phyloP scores from a whole-genome alignment of 2,113 vertebrate species.

The Campylomormyrus tamandua region DNA sequence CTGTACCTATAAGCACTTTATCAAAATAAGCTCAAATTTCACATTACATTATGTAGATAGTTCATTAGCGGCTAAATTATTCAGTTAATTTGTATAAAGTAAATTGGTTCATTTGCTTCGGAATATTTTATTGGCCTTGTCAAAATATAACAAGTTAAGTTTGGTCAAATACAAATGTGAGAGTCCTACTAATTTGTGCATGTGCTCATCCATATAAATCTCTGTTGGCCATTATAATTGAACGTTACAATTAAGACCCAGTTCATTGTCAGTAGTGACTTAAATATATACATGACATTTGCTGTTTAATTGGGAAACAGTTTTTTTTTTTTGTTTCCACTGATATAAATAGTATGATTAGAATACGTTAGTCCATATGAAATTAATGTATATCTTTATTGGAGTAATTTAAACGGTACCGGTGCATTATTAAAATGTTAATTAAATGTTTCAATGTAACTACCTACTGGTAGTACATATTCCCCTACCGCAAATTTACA shows the following conservation, averaged over 20 bases:
- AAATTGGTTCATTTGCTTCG: constrained; percentile 49
- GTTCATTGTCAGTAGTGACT: constrained; percentile 61
- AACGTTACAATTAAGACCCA: constrained; percentile 60
- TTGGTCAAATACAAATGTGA: constrained; percentile 55
- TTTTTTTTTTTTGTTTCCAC: constrained; percentile 35
- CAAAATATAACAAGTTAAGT: constrained; percentile 57
- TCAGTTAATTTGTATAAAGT: constrained; percentile 56
- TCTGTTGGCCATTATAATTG: constrained; percentile 50
- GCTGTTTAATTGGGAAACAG: constrained; percentile 54
- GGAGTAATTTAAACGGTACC: constrained; percentile 42
- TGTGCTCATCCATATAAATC: constrained; percentile 47
- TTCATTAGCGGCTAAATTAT: constrained; percentile 55
- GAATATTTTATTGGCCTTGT: constrained; percentile 59
- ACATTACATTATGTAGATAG: constrained; percentile 40
- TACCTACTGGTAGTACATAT: constrained; percentile 27
- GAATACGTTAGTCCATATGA: constrained; percentile 45
- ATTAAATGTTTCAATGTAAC: constrained; percentile 55
- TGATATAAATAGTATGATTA: constrained; percentile 43
- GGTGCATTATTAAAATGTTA: constrained; percentile 60
- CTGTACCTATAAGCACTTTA: constrained; percentile 50
- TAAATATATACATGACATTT: constrained; percentile 59
- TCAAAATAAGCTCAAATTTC: constrained; percentile 34
- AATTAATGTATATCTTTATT: constrained; percentile 49
- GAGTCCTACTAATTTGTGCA: constrained; percentile 47
- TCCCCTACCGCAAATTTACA: constrained; percentile 11